Base-by-base conservation (phyloP, 2,113 vertebrate species). In the Apodemus speciosus region DNA sequence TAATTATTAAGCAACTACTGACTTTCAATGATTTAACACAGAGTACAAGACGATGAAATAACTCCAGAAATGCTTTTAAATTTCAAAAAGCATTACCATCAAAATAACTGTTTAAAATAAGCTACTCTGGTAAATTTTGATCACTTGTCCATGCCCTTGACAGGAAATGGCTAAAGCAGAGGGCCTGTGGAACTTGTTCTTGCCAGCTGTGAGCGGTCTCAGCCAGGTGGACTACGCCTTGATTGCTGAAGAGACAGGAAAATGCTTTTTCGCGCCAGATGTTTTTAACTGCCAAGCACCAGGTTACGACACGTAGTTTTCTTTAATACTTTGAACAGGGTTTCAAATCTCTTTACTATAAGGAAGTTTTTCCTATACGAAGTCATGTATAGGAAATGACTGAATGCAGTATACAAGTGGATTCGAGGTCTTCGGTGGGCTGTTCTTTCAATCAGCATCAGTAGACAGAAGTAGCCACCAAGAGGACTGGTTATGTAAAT, bases 211-310 rank as follows among this genome's bases (percentile, higher is more conserved):
- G 89, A 99, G 99, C 13, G 98, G 99, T 81, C 99, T 99, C 92
- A 98, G 97, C 96, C 99, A 99, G 96, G 93, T 99, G 89, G 99
- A 99, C 97, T 99, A 99, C 0, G 98, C 99, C 0, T 97, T 99
- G 80, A 98, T 99, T 71, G 99, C 99, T 46, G 99, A 99, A 97
- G 99, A 99, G 97, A 99, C 98, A 0, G 99, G 99, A 75, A 99
- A 96, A 92, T 99, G 98, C 95, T 91, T 98, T 89, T 99, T 99
- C 92, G 99, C 99, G 90, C 98, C 99, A 30, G 98, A 99, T 58
- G 95, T 99, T 91, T 99, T 99, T 96, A 99, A 99, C 97, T 99
- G 99, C 94, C 99, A 99, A 15, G 99, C 99, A 73, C 99, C 99
- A 97, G 99, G 99, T 99, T 94, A 97, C 23, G 71, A 66, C 1